Conservation (phyloP, 1,140 invertebrate species). For the Zeugodacus cucurbitae region DNA sequence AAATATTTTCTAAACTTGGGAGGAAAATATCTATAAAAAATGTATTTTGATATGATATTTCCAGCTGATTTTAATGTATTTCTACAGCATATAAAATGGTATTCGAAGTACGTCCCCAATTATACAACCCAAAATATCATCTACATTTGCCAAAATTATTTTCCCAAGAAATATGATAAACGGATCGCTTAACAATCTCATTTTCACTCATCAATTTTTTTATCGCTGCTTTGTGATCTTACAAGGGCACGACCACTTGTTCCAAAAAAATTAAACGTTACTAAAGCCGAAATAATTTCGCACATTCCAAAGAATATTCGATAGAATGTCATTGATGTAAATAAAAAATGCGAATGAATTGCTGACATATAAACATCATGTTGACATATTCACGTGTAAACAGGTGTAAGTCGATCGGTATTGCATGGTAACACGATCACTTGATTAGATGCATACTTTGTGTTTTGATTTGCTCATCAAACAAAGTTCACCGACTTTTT, state of each 20-base stretch:
- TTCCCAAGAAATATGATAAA: not conserved
- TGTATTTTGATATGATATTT: no score
- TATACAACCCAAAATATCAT: no score
- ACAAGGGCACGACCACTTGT: not conserved
- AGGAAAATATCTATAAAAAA: no score
- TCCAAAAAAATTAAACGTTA: not conserved
- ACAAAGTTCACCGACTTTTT: not conserved
- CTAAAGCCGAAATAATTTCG: not conserved
- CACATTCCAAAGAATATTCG: not conserved
- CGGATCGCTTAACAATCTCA: not conserved
- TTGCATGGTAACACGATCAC: not conserved
- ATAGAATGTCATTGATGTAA: not conserved
- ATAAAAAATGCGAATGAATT: not conserved
- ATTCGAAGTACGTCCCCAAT: no score
- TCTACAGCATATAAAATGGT: no score
- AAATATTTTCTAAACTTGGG: no score
- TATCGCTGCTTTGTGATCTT: not conserved
- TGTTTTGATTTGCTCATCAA: not conserved
- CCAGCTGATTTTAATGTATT: no score
- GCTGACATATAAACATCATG: not conserved
- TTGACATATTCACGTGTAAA: not conserved
- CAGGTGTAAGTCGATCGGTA: not conserved
- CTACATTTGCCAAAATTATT: no score
- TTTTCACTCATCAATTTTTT: not conserved
- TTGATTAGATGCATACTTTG: not conserved